Evolutionary conservation across 2,888 invertebrate species (phyloP).

Genomic region (Melieria crassipennis): DNA sequence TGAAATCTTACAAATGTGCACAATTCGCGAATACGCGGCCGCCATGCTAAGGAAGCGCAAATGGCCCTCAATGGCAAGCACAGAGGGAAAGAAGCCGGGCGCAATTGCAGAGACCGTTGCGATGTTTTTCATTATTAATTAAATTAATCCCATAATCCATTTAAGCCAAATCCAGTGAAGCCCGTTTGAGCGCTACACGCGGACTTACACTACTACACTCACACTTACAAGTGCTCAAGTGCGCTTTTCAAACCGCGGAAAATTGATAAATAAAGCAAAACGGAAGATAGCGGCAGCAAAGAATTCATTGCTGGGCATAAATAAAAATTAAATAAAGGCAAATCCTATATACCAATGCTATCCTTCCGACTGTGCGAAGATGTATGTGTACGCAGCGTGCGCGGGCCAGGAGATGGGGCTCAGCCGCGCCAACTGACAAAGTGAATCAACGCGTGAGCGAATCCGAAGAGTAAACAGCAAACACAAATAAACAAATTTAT

Average conservation of each 20-base stretch:
- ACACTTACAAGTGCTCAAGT: not conserved
- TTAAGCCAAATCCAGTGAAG: constrained; percentile 32
- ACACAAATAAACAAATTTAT: constrained; percentile 37
- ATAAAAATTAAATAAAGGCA: constrained; percentile 12
- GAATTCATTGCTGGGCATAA: not conserved
- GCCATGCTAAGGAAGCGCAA: no score
- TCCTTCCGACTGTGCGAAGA: no score
- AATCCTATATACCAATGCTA: not conserved
- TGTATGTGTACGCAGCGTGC: no score
- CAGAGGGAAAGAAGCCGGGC: not conserved
- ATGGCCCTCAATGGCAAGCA: no score
- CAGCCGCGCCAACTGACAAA: not conserved
- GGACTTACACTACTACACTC: no score
- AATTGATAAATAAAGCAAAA: constrained; percentile 7
- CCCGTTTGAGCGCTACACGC: not conserved
- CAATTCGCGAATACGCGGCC: no score
- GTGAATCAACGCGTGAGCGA: constrained; percentile 1
- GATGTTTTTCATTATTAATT: constrained; percentile 52
- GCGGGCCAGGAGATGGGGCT: no score
- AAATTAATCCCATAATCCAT: constrained; percentile 55
- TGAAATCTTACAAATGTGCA: no score
- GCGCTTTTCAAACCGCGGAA: not conserved
- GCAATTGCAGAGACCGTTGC: constrained; percentile 39
- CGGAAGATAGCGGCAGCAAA: not conserved
- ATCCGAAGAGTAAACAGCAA: constrained; percentile 25